Percentiles rank a stretch among this genome's conserved stretches.
phyloP scores from a whole-genome alignment of 2,113 vertebrate species.

The Progne subis region DNA sequence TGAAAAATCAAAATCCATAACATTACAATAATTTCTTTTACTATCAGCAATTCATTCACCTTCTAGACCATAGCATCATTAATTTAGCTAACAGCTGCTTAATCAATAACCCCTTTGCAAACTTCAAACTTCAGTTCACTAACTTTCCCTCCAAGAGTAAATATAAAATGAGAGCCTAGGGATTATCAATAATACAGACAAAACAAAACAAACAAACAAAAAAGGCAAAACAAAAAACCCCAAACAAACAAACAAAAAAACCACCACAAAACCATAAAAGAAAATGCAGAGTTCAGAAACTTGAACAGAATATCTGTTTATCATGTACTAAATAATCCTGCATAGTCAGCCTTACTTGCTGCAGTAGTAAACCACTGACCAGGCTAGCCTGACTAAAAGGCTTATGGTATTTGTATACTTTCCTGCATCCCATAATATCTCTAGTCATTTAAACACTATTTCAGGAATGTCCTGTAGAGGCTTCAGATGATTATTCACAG shows the following conservation, averaged over 20 bases:
- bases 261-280: not conserved
- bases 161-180: not conserved
- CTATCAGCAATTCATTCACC: not conserved
- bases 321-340: not conserved
- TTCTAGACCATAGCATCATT: not conserved
- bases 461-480: conserved; percentile 68
- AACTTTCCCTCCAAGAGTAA: not conserved
- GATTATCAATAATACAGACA: not conserved
- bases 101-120: not conserved
- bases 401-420: not conserved
- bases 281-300: not conserved
- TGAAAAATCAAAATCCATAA: not conserved
- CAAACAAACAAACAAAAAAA: not conserved
- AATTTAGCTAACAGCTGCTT: not conserved
- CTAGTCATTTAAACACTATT: conserved; percentile 70
- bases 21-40: not conserved
- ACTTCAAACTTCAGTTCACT: not conserved
- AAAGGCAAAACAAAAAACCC: not conserved
- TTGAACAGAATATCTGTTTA: not conserved
- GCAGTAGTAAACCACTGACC: not conserved
- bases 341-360: not conserved
- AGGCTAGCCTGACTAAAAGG: not conserved
- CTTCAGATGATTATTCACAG: conserved; percentile 55
- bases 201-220: not conserved
- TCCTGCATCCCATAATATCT: conserved; percentile 31